A percentile compares a stretch with the other conserved stretches of the same genome.
These are phyloP conservation scores for Tetrao urogallus DNA, from an alignment of 2,113 vertebrate genomes.

Conservation along the genomic window DNA sequence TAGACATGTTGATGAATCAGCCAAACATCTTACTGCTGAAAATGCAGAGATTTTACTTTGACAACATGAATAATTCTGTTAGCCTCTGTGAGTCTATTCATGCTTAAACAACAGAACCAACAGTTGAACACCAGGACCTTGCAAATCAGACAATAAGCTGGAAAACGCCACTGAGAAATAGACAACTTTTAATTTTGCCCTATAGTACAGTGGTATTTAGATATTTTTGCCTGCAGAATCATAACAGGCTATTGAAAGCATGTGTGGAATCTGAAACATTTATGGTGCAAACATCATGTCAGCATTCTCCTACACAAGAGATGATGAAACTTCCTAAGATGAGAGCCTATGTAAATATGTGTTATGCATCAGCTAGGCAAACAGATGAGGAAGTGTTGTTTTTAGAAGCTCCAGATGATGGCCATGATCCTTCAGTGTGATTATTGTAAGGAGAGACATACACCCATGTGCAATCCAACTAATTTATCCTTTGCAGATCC, in stretches of 20 bases:
- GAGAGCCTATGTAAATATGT: slow-evolving; percentile 58
- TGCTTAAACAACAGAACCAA: not conserved
- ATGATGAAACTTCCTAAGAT: slow-evolving; percentile 59
- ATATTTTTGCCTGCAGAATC: slow-evolving; percentile 3
- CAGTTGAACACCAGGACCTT: not conserved
- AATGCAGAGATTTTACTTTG: not conserved
- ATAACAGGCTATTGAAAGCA: not conserved
- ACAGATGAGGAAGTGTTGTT: slow-evolving; percentile 54
- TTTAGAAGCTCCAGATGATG: slow-evolving; percentile 66
- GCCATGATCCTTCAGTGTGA: not conserved
- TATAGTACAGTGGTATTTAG: not conserved
- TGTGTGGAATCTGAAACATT: slow-evolving; percentile 52
- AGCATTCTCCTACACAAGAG: slow-evolving; percentile 65
- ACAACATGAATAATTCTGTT: not conserved
- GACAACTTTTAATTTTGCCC: slow-evolving; percentile 2
- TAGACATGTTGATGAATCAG: not conserved
- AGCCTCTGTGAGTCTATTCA: not conserved
- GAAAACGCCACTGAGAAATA: not conserved
- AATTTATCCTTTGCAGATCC: not conserved
- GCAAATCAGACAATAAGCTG: not conserved
- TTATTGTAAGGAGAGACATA: slow-evolving; percentile 10
- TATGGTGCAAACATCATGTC: slow-evolving; percentile 65
- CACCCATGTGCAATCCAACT: not conserved
- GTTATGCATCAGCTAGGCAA: slow-evolving; percentile 47
- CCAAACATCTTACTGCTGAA: not conserved